A percentile compares a stretch with the other conserved stretches of the same genome.
These are phyloP conservation scores for Micronisus gabar DNA, from an alignment of 2,113 vertebrate species.

Conservation along the genomic window DNA sequence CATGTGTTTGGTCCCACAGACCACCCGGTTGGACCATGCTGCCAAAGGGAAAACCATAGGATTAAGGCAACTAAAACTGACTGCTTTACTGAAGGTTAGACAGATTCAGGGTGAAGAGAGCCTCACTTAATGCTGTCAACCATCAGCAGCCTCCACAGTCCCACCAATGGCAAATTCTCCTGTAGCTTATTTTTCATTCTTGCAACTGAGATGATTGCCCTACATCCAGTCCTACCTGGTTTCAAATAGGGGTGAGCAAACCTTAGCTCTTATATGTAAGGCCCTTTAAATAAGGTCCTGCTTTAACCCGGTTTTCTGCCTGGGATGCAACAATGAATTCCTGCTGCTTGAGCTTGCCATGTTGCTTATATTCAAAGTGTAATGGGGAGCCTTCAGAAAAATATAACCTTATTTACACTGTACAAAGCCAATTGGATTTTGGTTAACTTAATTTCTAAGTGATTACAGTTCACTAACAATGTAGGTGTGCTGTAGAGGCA, in stretches of 20 bases:
- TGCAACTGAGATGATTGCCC: background rate
- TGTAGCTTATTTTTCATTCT: background rate
- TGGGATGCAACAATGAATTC: background rate
- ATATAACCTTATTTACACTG: conserved; percentile 33
- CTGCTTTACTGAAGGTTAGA: background rate
- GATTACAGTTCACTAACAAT: conserved; percentile 42
- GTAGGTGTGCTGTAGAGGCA: conserved; percentile 51
- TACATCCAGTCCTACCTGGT: background rate
- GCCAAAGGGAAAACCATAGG: background rate
- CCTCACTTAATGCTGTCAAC: background rate
- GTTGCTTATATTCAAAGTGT: conserved; percentile 19
- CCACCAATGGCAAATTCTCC: background rate
- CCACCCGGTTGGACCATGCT: background rate
- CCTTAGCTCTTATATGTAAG: background rate
- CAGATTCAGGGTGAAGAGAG: background rate
- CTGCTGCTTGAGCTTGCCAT: background rate
- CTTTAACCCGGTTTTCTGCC: background rate
- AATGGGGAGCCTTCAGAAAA: conserved; percentile 24
- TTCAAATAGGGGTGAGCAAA: background rate
- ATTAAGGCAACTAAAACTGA: background rate
- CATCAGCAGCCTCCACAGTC: background rate
- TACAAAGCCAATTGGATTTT: conserved; percentile 48
- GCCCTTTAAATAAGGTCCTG: background rate
- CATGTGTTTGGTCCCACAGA: background rate
- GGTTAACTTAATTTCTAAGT: conserved; percentile 62